A percentile compares a stretch with the other conserved stretches of the same genome.
These are phyloP conservation scores for Pyralis farinalis DNA, from an alignment of 2,888 invertebrate species.

Conservation along the genomic window DNA sequence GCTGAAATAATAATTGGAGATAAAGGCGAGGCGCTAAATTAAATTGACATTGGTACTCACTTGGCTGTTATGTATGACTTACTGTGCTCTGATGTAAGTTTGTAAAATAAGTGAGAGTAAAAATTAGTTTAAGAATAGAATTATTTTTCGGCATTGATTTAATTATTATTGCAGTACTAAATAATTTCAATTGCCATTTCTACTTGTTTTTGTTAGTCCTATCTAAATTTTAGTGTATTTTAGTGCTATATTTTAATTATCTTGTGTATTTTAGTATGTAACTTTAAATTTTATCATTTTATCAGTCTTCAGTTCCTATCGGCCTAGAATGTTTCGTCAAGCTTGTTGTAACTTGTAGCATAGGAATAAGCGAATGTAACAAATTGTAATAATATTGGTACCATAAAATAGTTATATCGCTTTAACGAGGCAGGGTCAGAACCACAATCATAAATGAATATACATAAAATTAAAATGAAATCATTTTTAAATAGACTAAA, in stretches of 20 bases:
- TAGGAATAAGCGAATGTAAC: slow-evolving; percentile 41
- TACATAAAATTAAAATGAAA: slow-evolving; percentile 37
- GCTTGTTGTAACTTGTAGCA: slow-evolving; percentile 64
- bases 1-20: slow-evolving; percentile 5
- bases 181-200: slow-evolving; percentile 10
- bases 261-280: slow-evolving; percentile 28
- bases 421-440: slow-evolving; percentile 78
- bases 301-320: slow-evolving; percentile 71
- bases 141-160: slow-evolving; percentile 34
- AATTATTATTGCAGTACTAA: slow-evolving; percentile 28
- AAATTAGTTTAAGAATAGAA: slow-evolving; percentile 37
- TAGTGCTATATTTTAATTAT: slow-evolving; percentile 38
- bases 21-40: slow-evolving; percentile 30
- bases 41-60: slow-evolving; percentile 29
- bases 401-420: slow-evolving; percentile 66
- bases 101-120: slow-evolving; percentile 65
- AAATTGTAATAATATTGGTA: slow-evolving; percentile 56
- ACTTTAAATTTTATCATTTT: slow-evolving; percentile 33
- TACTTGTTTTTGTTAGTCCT: slow-evolving; percentile 27
- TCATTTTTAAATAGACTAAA: slow-evolving; percentile 39
- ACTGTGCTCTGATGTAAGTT: slow-evolving; percentile 56
- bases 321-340: slow-evolving; percentile 69
- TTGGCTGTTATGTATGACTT: slow-evolving; percentile 44
- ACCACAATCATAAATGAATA: slow-evolving; percentile 66
- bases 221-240: slow-evolving; percentile 33